Conservation (phyloP, 2,113 vertebrate genomes). For the Odocoileus hemionus region DNA sequence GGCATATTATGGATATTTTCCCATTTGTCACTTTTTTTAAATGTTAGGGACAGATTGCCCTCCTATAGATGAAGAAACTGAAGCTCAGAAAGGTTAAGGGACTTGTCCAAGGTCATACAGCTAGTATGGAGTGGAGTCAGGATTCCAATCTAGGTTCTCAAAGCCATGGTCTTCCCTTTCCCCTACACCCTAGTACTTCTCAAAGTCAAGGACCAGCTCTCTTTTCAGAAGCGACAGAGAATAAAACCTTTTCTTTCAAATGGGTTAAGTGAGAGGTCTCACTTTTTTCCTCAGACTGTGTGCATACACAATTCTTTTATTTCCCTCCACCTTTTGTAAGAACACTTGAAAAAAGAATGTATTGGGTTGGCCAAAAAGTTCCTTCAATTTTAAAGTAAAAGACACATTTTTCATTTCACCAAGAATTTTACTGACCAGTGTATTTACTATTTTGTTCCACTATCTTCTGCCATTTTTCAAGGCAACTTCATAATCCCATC, state of each 20-base stretch:
- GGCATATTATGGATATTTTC: neutral
- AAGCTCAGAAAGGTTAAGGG: neutral
- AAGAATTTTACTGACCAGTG: neutral
- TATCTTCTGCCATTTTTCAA: neutral
- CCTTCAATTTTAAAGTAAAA: neutral
- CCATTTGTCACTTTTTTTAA: neutral
- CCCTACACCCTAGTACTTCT: neutral
- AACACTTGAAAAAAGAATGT: neutral
- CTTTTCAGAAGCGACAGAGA: neutral
- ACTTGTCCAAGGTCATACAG: neutral
- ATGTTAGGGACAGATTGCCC: neutral
- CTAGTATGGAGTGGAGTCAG: neutral
- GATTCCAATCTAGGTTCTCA: neutral
- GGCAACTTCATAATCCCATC: neutral
- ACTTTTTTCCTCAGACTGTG: neutral
- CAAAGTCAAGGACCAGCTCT: neutral
- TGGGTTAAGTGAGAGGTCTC: neutral
- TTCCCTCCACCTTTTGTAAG: neutral
- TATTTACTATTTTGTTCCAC: neutral
- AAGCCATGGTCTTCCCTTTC: neutral
- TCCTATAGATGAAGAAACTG: neutral
- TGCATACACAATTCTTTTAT: neutral
- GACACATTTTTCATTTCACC: neutral
- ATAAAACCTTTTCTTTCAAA: neutral
- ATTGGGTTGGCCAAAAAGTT: neutral